Evolutionary conservation across 2,888 invertebrate species (phyloP).

Genomic region (Ennomos fuscantarius): DNA sequence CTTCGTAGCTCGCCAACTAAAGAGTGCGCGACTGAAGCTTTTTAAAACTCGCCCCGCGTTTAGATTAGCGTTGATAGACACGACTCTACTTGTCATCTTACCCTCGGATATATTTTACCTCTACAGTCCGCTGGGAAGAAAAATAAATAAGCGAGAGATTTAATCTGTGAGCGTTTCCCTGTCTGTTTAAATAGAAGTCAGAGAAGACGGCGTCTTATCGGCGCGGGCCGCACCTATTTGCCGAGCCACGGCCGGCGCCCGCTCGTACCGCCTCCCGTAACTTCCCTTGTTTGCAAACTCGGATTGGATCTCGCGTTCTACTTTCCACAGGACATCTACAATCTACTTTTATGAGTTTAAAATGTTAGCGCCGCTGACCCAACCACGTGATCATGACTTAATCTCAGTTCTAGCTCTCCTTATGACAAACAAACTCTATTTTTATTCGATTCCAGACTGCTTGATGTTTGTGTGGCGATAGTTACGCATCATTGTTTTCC

Average conservation of each 20-base stretch:
- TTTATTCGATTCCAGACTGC: constrained; percentile 35
- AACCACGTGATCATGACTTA: constrained; percentile 58
- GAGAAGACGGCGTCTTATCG: constrained; percentile 79
- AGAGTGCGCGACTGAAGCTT: constrained; percentile 58
- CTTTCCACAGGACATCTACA: constrained; percentile 79
- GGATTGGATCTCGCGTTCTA: constrained; percentile 82
- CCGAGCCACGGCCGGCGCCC: constrained; percentile 59
- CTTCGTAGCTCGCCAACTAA: constrained; percentile 53
- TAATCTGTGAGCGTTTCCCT: constrained; percentile 79
- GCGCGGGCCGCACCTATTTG: constrained; percentile 74
- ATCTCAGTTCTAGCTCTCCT: constrained; percentile 47
- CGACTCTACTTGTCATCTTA: constrained; percentile 73
- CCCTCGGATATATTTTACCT: constrained; percentile 66
- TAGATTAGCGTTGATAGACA: constrained; percentile 72
- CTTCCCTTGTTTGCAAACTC: constrained; percentile 84
- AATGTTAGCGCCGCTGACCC: constrained; percentile 69
- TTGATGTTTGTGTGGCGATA: constrained; percentile 3
- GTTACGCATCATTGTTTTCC: constrained; percentile 39
- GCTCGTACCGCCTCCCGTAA: constrained; percentile 64
- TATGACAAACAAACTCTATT: constrained; percentile 47
- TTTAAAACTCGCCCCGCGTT: constrained; percentile 69
- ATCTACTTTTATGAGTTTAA: constrained; percentile 83
- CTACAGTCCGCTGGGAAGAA: constrained; percentile 63
- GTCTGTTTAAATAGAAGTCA: constrained; percentile 81
- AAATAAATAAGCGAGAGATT: constrained; percentile 77